Evolutionary conservation across 2,113 vertebrate species (phyloP).

Genomic region (Chitala chitala): DNA sequence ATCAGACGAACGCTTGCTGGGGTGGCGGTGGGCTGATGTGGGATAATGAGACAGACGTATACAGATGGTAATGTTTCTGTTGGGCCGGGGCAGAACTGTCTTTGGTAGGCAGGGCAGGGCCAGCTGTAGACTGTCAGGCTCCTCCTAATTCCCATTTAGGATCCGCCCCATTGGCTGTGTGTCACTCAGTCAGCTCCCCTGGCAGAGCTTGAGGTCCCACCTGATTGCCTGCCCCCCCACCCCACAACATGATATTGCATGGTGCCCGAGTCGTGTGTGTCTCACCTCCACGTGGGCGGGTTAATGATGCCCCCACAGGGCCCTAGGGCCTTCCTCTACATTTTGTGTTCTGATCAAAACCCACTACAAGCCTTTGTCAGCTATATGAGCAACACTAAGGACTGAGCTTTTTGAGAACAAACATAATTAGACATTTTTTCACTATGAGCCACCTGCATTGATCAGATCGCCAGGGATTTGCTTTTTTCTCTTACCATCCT

Average conservation of each 20-base stretch:
- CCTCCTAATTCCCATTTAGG: slow-evolving; percentile 79
- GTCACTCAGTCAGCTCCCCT: slow-evolving; percentile 59
- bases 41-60: slow-evolving; percentile 80
- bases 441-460: slow-evolving; percentile 38
- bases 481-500: neutral
- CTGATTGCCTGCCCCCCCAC: slow-evolving; percentile 76
- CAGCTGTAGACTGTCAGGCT: slow-evolving; percentile 76
- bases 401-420: slow-evolving; percentile 68
- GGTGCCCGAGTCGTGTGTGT: slow-evolving; percentile 68
- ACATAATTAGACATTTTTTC: slow-evolving; percentile 50
- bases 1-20: slow-evolving; percentile 67
- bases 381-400: slow-evolving; percentile 69
- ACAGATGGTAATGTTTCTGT: slow-evolving; percentile 74
- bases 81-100: slow-evolving; percentile 69
- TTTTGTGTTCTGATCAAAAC: slow-evolving; percentile 87
- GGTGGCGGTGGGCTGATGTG: slow-evolving; percentile 81
- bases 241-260: slow-evolving; percentile 66
- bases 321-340: slow-evolving; percentile 69
- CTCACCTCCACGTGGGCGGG: slow-evolving; percentile 64
- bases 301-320: slow-evolving; percentile 83
- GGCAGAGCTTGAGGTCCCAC: neutral
- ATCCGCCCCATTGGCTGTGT: slow-evolving; percentile 64
- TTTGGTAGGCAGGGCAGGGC: slow-evolving; percentile 65
- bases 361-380: slow-evolving; percentile 62
- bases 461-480: slow-evolving; percentile 35